phyloP scores from a whole-genome alignment of 2,797 vertebrate genomes.

The Mycteria americana region DNA sequence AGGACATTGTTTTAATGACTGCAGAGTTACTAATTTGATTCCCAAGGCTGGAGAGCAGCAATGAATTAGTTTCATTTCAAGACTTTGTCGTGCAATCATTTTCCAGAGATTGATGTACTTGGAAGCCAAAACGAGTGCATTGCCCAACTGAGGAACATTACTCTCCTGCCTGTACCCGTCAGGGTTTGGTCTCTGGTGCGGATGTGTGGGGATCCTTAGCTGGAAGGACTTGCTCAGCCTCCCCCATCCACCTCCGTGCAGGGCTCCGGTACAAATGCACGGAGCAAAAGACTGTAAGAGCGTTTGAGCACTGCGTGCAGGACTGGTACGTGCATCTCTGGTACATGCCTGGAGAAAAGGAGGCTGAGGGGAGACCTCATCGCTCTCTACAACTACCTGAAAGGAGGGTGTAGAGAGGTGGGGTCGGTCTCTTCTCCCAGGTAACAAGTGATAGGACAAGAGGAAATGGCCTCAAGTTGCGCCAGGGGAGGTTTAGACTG shows the following conservation, averaged over 20 bases:
- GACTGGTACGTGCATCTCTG: neutral
- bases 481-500: too few relatives aligned
- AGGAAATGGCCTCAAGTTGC: too few relatives aligned
- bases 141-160: neutral
- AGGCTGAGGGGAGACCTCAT: too few relatives aligned
- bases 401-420: too few relatives aligned
- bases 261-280: neutral
- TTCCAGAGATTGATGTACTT: neutral
- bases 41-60: slow-evolving; percentile 12
- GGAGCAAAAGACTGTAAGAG: neutral
- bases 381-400: too few relatives aligned
- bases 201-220: neutral
- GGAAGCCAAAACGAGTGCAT: neutral
- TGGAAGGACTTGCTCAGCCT: neutral
- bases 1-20: slow-evolving; percentile 43
- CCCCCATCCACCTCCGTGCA: neutral
- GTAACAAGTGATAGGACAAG: too few relatives aligned
- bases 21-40: slow-evolving; percentile 46
- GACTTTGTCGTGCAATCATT: neutral
- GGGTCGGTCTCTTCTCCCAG: too few relatives aligned
- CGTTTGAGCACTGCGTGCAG: neutral
- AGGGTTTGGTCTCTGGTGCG: neutral
- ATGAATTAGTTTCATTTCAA: neutral
- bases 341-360: too few relatives aligned
- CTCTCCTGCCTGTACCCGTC: neutral